Evolutionary conservation across 2,797 vertebrate species (phyloP).

Genomic region (Sparidentex hasta): DNA sequence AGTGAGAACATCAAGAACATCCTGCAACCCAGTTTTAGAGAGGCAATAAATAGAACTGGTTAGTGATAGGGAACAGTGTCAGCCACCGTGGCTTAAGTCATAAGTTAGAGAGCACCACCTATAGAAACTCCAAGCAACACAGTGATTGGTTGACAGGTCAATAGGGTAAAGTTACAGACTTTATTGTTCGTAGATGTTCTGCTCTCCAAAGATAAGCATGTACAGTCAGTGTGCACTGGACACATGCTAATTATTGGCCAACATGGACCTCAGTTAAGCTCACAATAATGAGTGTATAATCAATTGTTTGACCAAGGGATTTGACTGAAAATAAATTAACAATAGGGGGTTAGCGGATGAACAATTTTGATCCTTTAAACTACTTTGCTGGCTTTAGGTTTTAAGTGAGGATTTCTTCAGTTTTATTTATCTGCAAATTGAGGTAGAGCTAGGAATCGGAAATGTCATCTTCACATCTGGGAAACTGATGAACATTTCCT

Average conservation of each 20-base stretch:
- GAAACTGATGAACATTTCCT: background rate
- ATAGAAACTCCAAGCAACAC: background rate
- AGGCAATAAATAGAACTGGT: slow-evolving; percentile 21
- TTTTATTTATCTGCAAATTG: background rate
- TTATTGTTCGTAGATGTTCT: no score
- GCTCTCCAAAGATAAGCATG: no score
- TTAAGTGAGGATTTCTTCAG: background rate
- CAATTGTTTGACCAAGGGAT: background rate
- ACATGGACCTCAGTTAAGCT: background rate
- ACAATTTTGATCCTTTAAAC: no score
- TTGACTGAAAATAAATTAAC: background rate
- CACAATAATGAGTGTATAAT: background rate
- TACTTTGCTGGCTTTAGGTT: no score
- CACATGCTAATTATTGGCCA: no score
- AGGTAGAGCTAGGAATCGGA: no score
- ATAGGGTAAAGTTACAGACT: background rate
- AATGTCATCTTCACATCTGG: background rate
- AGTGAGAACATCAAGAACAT: slow-evolving; percentile 6
- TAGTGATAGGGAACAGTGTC: background rate
- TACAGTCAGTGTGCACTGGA: no score
- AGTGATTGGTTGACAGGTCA: background rate
- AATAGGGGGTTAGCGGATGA: background rate
- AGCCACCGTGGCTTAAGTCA: background rate
- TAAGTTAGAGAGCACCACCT: background rate
- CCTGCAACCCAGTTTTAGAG: background rate